phyloP scores from a whole-genome alignment of 2,888 invertebrate species.

The Andrena minutula region DNA sequence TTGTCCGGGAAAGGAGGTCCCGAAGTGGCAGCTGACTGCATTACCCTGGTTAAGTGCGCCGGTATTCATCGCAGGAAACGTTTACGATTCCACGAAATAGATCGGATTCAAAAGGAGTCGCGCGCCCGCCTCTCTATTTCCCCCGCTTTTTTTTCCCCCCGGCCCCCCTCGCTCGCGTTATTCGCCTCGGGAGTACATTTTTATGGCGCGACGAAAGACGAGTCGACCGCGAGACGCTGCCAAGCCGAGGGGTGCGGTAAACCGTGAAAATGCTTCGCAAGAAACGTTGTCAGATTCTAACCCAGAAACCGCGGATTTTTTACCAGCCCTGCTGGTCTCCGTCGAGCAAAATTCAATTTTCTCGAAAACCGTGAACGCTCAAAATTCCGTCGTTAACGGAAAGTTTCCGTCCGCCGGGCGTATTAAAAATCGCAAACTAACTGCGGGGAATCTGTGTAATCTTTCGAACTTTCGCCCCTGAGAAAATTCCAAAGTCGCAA shows the following conservation, averaged over 20 bases:
- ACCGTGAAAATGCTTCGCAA: not conserved
- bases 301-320: not conserved
- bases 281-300: not conserved
- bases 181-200: constrained; percentile 8
- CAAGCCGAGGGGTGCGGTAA: constrained; percentile 1
- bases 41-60: constrained; percentile 67
- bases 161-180: not conserved
- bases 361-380: not conserved
- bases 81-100: constrained; percentile 56
- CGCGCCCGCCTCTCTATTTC: not conserved
- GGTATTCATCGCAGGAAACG: constrained; percentile 56
- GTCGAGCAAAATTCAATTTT: constrained; percentile 1
- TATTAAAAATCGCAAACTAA: constrained; percentile 16
- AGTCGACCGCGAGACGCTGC: constrained; percentile 12
- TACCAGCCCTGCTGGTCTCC: not conserved
- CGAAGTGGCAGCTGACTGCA: constrained; percentile 71
- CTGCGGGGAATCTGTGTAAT: constrained; percentile 9
- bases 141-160: too few species aligned
- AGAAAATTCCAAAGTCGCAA: constrained; percentile 9
- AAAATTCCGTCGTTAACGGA: not conserved
- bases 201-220: constrained; percentile 26
- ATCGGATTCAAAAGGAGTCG: constrained; percentile 20
- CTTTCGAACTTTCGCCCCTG: constrained; percentile 7
- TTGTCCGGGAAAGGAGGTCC: constrained; percentile 63
- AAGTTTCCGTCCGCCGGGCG: not conserved